Base-by-base conservation (phyloP, 2,113 vertebrate genomes). In the Neopipo cinnamomea region DNA sequence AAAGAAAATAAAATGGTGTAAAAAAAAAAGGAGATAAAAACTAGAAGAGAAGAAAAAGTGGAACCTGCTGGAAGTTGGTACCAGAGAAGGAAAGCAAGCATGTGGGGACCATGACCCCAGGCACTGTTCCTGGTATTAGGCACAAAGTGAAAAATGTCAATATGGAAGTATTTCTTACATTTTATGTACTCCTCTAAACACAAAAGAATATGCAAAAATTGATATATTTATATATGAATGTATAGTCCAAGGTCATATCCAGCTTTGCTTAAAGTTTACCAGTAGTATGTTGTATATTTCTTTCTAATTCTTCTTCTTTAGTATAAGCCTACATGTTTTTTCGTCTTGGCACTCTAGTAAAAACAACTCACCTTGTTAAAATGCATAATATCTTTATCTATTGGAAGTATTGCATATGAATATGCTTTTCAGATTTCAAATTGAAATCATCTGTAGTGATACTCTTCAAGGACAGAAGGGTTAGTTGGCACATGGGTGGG, bases 401-500 rank as follows among this genome's bases (percentile, higher is more conserved):
- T 95, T 95, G 88, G 83, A 91, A 96, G 73, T 91, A 85, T 90
- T 91, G 50, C 72, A 91, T 93, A 78, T 75, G 91, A 96, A 95
- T 93, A 93, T 91, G 78, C 80, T 97, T 96, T 96, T 88, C 85
- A 90, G 19, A 94, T 95, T 91, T 86, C 85, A 85, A 94, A 79
- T n/a, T 91, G 86, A 96, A 95, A 75, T 93, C 5, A 68, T 81
- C 72, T 91, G 84, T 88, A 76, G 27, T 84, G 83, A 70, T 88
- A 81, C 87, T 95, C 89, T 88, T 97, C 97, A 98, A 98, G 97
- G 97, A 98, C 93, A 24, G 97, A 96, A 96, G 83, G 96, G 91
- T 93, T 92, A 97, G 87, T 76, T 85, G 91, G 89, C 91, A 96
- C 93, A 93, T n/a, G 88, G 67, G 41, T 93, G 91, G 70, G 91